phyloP scores from a whole-genome alignment of 2,888 invertebrate genomes.

The Pollenia labialis region DNA sequence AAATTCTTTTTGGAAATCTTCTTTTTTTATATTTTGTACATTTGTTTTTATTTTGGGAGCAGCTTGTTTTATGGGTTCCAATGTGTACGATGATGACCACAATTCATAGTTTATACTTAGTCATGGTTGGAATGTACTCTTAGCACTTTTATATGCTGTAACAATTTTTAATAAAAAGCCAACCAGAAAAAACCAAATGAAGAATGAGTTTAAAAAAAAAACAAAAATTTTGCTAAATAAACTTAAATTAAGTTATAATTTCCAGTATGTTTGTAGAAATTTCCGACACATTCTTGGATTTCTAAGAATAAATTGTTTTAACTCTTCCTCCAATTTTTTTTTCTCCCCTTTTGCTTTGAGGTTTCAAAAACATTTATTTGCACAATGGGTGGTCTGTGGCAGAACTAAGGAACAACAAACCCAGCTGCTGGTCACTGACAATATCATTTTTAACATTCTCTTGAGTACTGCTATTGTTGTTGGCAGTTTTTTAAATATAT shows the following conservation, averaged over 20 bases:
- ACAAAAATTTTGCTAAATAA: constrained; percentile 35
- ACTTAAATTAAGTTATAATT: constrained; percentile 49
- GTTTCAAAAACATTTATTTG: neutral
- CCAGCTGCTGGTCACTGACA: constrained; percentile 36
- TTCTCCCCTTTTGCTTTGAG: too few species aligned
- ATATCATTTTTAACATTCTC: constrained; percentile 12
- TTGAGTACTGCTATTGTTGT: neutral
- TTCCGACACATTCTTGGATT: neutral
- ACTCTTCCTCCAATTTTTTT: neutral
- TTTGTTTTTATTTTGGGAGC: neutral
- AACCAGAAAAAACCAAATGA: neutral
- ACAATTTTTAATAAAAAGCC: constrained; percentile 1
- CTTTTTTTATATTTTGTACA: neutral
- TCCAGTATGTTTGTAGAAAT: neutral
- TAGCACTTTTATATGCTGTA: neutral
- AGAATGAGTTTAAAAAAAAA: neutral
- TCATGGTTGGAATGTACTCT: constrained; percentile 1
- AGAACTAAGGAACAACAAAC: neutral
- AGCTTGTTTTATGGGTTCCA: neutral
- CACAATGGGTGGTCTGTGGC: constrained; percentile 21
- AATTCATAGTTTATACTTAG: constrained; percentile 34
- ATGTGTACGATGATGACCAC: constrained; percentile 5
- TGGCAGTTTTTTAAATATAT: neutral
- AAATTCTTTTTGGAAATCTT: constrained; percentile 27
- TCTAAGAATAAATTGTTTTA: neutral